Conservation (phyloP, 2,113 vertebrate genomes). For the Arizona elegans region DNA sequence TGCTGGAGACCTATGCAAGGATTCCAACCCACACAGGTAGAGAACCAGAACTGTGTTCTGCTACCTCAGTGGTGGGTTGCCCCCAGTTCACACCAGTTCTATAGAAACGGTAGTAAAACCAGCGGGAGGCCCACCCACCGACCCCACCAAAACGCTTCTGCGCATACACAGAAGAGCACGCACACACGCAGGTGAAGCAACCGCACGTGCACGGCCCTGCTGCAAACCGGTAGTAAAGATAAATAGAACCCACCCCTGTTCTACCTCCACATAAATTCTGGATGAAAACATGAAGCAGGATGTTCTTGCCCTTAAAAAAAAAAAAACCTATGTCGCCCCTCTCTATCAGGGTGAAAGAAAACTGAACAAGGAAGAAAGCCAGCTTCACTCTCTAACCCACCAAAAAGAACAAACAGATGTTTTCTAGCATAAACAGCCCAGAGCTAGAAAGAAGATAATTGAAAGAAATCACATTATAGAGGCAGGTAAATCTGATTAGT, state of each 20-base stretch:
- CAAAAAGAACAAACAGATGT: constrained; percentile 13
- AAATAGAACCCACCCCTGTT: no score
- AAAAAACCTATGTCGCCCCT: background rate
- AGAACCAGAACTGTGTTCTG: background rate
- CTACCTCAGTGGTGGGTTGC: background rate
- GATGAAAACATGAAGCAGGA: background rate
- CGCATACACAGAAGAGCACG: no score
- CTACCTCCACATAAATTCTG: background rate
- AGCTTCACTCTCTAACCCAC: background rate
- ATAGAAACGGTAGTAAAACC: no score
- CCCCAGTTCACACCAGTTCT: no score
- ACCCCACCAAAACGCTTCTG: no score
- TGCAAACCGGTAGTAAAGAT: no score
- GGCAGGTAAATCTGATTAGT: constrained; percentile 68
- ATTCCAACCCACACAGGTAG: no score
- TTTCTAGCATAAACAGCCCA: constrained; percentile 38
- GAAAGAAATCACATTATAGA: constrained; percentile 52
- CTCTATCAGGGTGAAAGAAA: background rate
- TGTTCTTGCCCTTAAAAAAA: background rate
- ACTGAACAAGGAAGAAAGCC: background rate
- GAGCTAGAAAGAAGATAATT: constrained; percentile 43
- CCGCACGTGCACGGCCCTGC: rapidly evolving
- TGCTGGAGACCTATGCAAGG: background rate
- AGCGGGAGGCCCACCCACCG: no score
- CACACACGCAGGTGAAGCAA: no score